These are phyloP conservation scores for Ricordea florida DNA, from an alignment of 92 coral and sea anemone genomes.

Conservation along the genomic window DNA sequence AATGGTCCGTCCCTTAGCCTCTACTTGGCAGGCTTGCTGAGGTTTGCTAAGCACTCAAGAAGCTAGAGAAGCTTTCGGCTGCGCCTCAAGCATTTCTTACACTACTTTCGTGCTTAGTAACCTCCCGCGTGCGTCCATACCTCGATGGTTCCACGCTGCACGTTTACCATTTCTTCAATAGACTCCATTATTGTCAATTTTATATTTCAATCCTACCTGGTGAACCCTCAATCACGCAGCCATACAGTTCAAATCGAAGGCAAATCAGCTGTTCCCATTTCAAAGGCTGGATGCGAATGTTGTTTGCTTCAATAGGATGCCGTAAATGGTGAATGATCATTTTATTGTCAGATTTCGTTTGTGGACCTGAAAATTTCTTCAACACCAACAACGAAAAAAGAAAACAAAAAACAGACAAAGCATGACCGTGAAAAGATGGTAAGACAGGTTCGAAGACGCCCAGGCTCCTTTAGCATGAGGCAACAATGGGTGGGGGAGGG, in stretches of 20 bases:
- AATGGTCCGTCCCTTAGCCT: too few species aligned
- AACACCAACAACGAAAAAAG: not conserved
- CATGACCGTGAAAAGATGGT: not conserved
- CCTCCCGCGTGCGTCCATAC: too few species aligned
- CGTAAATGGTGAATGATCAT: slow-evolving; percentile 58
- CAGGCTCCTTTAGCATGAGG: too few species aligned
- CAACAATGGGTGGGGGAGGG: too few species aligned
- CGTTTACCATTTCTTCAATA: too few species aligned
- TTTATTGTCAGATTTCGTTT: not conserved
- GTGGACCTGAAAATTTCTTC: slow-evolving; percentile 23
- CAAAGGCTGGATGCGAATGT: slow-evolving; percentile 65
- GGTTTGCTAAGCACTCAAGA: too few species aligned
- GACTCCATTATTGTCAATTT: not conserved
- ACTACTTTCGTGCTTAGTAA: too few species aligned
- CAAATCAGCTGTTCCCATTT: slow-evolving; percentile 67
- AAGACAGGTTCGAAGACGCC: too few species aligned
- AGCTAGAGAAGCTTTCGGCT: too few species aligned
- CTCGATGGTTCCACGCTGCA: too few species aligned
- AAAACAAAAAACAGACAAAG: not conserved
- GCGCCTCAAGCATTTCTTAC: too few species aligned
- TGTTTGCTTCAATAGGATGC: slow-evolving; percentile 74
- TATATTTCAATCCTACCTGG: slow-evolving; percentile 19
- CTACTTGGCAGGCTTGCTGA: too few species aligned
- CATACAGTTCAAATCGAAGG: slow-evolving; percentile 66
- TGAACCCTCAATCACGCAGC: slow-evolving; percentile 63